Evolutionary conservation across 2,113 vertebrate species (phyloP).

Genomic region (Illadopsis cleaveri): DNA sequence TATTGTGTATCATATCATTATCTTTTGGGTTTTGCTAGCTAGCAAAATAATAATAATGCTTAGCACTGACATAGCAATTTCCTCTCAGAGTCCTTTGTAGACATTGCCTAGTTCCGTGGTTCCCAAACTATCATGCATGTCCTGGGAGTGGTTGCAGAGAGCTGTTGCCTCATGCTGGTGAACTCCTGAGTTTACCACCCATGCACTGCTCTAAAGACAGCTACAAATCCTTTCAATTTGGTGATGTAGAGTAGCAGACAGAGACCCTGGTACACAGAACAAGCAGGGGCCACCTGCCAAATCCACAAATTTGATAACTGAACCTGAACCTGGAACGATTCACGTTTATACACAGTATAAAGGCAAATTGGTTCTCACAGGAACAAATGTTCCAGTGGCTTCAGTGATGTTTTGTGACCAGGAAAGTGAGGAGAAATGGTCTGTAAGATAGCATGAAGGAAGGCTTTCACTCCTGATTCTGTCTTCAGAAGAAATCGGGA

Average conservation of each 20-base stretch:
- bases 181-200: fast-evolving
- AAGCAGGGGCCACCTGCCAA: not conserved
- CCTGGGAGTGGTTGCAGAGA: not conserved
- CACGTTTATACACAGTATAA: not conserved
- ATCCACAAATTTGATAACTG: fast-evolving
- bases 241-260: not conserved
- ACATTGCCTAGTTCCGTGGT: not conserved
- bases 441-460: not conserved
- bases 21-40: conserved; percentile 1
- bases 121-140: not conserved
- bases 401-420: not conserved
- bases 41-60: conserved; percentile 37
- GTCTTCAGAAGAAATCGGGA: not conserved
- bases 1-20: conserved; percentile 48
- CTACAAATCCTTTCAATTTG: not conserved
- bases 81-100: not conserved
- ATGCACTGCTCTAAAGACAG: not conserved
- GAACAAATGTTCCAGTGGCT: not conserved
- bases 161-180: not conserved
- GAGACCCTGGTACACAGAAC: not conserved
- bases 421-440: not conserved
- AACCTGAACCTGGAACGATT: fast-evolving
- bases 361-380: not conserved
- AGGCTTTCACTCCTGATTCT: not conserved
- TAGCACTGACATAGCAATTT: conserved; percentile 37